Conservation (phyloP, 1,140 invertebrate species). For the Helicoverpa armigera region DNA sequence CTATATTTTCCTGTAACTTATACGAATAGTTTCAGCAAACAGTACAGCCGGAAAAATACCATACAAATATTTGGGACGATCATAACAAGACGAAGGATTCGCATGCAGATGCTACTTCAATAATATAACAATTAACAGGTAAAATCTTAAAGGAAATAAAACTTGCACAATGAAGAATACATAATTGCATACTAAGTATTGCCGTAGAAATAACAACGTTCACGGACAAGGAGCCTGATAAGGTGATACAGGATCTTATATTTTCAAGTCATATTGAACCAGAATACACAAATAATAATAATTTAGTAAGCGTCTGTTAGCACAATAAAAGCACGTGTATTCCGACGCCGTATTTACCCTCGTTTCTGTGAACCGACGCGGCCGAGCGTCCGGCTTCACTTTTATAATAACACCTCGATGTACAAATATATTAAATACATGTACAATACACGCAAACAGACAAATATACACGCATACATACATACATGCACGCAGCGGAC, state of each 20-base stretch:
- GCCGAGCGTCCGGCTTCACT: constrained; percentile 9
- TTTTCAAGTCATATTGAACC: no score
- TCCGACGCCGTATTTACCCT: constrained; percentile 5
- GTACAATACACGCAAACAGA: neutral
- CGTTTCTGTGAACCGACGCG: constrained; percentile 40
- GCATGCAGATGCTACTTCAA: no score
- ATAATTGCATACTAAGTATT: no score
- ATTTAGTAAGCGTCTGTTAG: neutral
- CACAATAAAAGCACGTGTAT: constrained; percentile 1
- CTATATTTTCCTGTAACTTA: constrained; percentile 2
- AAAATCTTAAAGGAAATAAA: no score
- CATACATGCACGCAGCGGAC: neutral
- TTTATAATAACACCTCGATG: constrained; percentile 30
- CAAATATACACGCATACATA: no score
- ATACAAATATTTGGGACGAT: neutral
- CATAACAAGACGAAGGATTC: constrained; percentile 5
- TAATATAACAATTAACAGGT: no score
- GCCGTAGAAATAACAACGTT: no score
- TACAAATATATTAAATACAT: constrained; percentile 9
- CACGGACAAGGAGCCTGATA: no score
- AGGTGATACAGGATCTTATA: no score
- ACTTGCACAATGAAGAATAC: no score
- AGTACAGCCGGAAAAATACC: constrained; percentile 9
- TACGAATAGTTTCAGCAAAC: neutral
- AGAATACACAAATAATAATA: neutral